Conservation (phyloP, 2,113 vertebrate species). For the Charina bottae region DNA sequence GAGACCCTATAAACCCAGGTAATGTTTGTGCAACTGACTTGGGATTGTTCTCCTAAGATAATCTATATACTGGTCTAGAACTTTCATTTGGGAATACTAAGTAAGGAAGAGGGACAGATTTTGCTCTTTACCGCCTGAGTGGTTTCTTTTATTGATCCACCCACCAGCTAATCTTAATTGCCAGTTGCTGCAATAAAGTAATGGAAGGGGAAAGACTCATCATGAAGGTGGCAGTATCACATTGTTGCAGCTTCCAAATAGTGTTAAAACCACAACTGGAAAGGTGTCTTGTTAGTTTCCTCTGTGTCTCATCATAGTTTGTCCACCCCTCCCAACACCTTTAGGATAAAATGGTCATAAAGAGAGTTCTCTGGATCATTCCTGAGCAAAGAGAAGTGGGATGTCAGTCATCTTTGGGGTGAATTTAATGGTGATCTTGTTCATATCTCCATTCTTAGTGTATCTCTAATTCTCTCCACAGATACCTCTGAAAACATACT, state of each 20-base stretch:
- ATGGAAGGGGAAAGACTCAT: background rate
- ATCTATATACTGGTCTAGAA: background rate
- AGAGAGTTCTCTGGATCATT: background rate
- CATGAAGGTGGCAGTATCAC: background rate
- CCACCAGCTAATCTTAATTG: background rate
- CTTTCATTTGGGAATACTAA: background rate
- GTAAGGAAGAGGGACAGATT: background rate
- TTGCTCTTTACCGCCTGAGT: background rate
- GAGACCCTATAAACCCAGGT: too few relatives aligned
- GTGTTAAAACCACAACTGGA: background rate
- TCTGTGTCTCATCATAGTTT: background rate
- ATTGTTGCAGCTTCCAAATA: too few relatives aligned
- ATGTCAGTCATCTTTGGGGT: background rate
- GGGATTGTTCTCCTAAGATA: background rate
- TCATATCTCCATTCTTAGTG: background rate
- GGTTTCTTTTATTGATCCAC: background rate
- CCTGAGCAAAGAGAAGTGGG: background rate
- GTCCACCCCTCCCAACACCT: background rate
- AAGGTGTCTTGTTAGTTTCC: background rate
- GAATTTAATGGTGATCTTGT: background rate
- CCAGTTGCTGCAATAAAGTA: background rate
- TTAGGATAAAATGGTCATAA: background rate
- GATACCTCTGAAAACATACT: slow-evolving; percentile 85
- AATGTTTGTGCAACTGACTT: background rate
- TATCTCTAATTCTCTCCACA: slow-evolving; percentile 45